phyloP scores from a whole-genome alignment of 2,797 vertebrate genomes.

The Adrianichthys oophorus region DNA sequence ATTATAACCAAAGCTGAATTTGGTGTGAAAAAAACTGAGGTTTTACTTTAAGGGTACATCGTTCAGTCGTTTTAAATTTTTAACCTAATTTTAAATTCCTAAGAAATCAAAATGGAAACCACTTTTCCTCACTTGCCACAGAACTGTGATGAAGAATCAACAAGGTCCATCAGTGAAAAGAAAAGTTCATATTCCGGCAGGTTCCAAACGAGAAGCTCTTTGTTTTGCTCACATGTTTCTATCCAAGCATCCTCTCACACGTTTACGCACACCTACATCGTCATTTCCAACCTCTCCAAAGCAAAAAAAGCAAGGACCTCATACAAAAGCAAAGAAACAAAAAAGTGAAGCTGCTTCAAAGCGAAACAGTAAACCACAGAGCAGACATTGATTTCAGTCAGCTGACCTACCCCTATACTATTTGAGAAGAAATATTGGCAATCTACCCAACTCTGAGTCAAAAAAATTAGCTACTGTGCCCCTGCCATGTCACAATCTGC shows the following conservation, averaged over 20 bases:
- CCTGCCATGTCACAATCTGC: constrained; percentile 77
- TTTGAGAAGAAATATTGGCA: constrained; percentile 75
- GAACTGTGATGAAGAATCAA: neutral
- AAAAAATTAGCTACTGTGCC: constrained; percentile 74
- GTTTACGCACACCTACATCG: neutral
- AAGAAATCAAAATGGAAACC: neutral
- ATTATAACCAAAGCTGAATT: no score
- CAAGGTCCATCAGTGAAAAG: neutral
- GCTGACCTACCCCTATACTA: constrained; percentile 66
- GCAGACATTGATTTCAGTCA: constrained; percentile 73
- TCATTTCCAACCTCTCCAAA: constrained; percentile 10
- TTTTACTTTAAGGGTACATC: no score
- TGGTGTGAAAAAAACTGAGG: no score
- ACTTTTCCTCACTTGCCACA: neutral
- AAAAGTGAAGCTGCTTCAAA: constrained; percentile 58
- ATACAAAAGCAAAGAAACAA: constrained; percentile 29
- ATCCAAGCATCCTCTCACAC: constrained; percentile 12
- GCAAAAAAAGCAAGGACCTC: constrained; percentile 39
- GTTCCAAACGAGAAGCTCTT: constrained; percentile 9
- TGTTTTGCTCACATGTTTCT: constrained; percentile 20
- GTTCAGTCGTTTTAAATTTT: no score
- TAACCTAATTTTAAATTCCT: no score
- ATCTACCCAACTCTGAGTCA: constrained; percentile 70
- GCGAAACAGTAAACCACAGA: constrained; percentile 63
- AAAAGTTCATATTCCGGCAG: constrained; percentile 1